These are phyloP conservation scores for Peromyscus leucopus DNA, from an alignment of 2,113 vertebrate species.

Conservation along the genomic window DNA sequence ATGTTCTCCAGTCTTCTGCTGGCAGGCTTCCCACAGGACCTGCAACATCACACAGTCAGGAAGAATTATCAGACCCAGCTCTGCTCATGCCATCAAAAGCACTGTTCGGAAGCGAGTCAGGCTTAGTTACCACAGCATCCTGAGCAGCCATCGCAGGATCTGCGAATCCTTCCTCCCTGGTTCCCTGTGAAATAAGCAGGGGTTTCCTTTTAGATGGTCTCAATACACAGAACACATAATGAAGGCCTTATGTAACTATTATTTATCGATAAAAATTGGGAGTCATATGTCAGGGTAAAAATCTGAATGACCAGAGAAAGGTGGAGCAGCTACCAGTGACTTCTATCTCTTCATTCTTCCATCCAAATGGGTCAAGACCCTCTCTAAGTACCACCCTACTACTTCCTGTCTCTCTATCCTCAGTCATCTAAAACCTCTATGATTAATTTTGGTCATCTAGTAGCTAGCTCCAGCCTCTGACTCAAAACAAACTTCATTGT, in stretches of 20 bases:
- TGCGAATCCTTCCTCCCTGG: constrained; percentile 87
- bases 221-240: neutral
- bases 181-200: constrained; percentile 82
- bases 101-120: neutral
- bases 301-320: no score
- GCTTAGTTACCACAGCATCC: constrained; percentile 88
- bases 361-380: neutral
- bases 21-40: constrained; percentile 90
- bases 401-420: neutral
- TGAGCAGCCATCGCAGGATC: constrained; percentile 87
- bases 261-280: neutral
- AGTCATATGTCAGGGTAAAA: neutral
- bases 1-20: constrained; percentile 88
- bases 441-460: neutral
- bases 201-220: constrained; percentile 1
- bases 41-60: constrained; percentile 60
- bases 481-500: neutral
- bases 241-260: neutral
- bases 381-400: neutral
- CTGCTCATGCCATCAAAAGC: neutral
- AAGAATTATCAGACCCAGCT: neutral
- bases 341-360: neutral
- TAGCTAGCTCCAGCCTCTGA: neutral
- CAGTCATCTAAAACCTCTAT: neutral
- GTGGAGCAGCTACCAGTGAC: neutral